These are phyloP conservation scores for Lissocephala sabroskyi DNA, from an alignment of 2,888 invertebrate genomes.

Conservation along the genomic window DNA sequence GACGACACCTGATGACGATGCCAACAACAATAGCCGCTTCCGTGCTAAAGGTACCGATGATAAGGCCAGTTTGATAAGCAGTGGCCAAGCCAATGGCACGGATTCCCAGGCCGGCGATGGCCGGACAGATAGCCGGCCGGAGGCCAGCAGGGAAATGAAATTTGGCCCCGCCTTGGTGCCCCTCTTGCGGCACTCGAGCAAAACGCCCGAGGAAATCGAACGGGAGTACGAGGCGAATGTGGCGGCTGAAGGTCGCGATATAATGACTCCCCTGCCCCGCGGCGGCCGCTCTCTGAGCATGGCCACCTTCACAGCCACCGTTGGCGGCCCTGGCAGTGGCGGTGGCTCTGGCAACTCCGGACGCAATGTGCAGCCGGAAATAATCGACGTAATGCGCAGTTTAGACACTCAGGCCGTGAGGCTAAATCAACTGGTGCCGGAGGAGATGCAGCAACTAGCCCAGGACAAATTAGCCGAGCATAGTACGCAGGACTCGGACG, in stretches of 20 bases:
- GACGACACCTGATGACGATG: constrained; percentile 39
- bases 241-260: constrained; percentile 73
- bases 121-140: too few species aligned
- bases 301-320: constrained; percentile 15
- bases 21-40: constrained; percentile 13
- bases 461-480: constrained; percentile 11
- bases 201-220: constrained; percentile 69
- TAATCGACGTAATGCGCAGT: constrained; percentile 65
- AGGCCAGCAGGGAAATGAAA: not conserved
- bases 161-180: not conserved
- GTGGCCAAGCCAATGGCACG: constrained; percentile 11
- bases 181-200: constrained; percentile 14
- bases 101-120: constrained; percentile 2
- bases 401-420: constrained; percentile 61
- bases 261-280: constrained; percentile 65
- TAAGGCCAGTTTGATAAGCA: constrained; percentile 30
- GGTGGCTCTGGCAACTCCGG: constrained; percentile 16
- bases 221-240: constrained; percentile 65
- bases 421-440: constrained; percentile 59
- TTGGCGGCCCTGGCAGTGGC: too few species aligned
- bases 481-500: constrained; percentile 27
- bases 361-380: constrained; percentile 62
- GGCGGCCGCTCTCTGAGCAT: constrained; percentile 35
- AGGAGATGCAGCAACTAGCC: constrained; percentile 27
- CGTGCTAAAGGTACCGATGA: constrained; percentile 2